A percentile compares a stretch with the other conserved stretches of the same genome.
These are phyloP conservation scores for Drosophila longiperda DNA, from an alignment of 2,888 invertebrate genomes.

Conservation along the genomic window DNA sequence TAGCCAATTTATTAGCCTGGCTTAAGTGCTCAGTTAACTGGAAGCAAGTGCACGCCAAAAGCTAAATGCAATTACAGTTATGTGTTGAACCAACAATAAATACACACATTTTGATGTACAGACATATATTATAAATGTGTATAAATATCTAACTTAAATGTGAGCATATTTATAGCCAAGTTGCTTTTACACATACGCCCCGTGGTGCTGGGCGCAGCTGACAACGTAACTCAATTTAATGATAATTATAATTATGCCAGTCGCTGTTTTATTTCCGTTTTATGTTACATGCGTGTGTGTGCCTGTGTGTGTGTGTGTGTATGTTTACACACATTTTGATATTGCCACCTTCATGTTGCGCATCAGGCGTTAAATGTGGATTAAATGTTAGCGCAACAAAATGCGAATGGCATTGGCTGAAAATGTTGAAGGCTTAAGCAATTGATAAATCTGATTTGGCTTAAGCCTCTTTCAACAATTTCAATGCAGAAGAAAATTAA, in stretches of 20 bases:
- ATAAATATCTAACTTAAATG: slow-evolving; percentile 18
- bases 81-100: slow-evolving; percentile 6
- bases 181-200: slow-evolving; percentile 55
- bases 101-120: not conserved
- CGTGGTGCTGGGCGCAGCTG: slow-evolving; percentile 45
- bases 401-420: slow-evolving; percentile 57
- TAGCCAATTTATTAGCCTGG: not conserved
- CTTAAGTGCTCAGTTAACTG: slow-evolving; percentile 8
- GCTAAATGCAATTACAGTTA: slow-evolving; percentile 32
- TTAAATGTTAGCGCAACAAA: slow-evolving; percentile 32
- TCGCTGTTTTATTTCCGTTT: slow-evolving; percentile 53
- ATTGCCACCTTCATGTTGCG: slow-evolving; percentile 43
- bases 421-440: slow-evolving; percentile 18
- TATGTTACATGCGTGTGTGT: slow-evolving; percentile 1
- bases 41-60: slow-evolving; percentile 9
- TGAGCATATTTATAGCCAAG: slow-evolving; percentile 18
- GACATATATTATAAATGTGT: slow-evolving; percentile 22
- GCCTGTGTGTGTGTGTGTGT: slow-evolving; percentile 9
- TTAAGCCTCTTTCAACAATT: not conserved
- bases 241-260: slow-evolving; percentile 76
- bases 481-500: not conserved
- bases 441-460: not conserved
- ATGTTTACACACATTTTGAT: slow-evolving; percentile 32
- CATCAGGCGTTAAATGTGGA: slow-evolving; percentile 56
- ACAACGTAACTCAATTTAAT: slow-evolving; percentile 73